These are phyloP conservation scores for Drosophila nr. medialis DNA, from an alignment of 2,888 invertebrate species.

Conservation along the genomic window DNA sequence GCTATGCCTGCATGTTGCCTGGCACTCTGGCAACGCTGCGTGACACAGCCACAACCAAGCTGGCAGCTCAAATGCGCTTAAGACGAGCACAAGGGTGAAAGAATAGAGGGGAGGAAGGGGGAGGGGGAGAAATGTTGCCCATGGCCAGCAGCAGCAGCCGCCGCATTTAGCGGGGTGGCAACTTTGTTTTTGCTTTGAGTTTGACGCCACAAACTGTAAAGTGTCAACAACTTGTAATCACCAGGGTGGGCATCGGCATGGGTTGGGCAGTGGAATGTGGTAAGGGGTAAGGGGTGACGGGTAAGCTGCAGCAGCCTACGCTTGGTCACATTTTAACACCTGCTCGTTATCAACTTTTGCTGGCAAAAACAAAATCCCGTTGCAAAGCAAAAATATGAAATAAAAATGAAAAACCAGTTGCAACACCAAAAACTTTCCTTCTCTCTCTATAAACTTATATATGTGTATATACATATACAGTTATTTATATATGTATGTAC, in stretches of 20 bases:
- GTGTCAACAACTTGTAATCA: conserved; percentile 76
- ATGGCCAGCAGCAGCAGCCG: conserved; percentile 47
- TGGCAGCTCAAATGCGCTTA: conserved; percentile 67
- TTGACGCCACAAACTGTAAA: conserved; percentile 71
- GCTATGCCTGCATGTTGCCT: conserved; percentile 44
- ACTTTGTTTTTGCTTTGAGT: conserved; percentile 74
- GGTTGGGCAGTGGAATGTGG: neutral
- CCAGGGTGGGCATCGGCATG: conserved; percentile 23
- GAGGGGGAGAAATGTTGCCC: conserved; percentile 41
- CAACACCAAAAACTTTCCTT: conserved; percentile 66
- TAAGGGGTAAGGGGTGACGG: conserved; percentile 21
- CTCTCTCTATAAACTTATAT: conserved; percentile 27
- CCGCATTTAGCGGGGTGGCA: conserved; percentile 29
- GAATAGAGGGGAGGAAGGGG: neutral
- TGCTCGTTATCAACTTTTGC: conserved; percentile 80
- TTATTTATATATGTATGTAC: conserved; percentile 32
- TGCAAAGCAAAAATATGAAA: conserved; percentile 35
- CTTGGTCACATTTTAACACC: conserved; percentile 79
- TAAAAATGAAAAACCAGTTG: conserved; percentile 46
- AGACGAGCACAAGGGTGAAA: conserved; percentile 32
- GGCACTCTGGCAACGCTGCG: conserved; percentile 51
- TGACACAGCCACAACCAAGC: conserved; percentile 52
- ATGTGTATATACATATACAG: conserved; percentile 19
- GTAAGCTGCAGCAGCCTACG: conserved; percentile 56
- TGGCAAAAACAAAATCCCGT: conserved; percentile 22